These are phyloP conservation scores for Aldabrachelys gigantea DNA, from an alignment of 2,113 vertebrate genomes.

Conservation along the genomic window DNA sequence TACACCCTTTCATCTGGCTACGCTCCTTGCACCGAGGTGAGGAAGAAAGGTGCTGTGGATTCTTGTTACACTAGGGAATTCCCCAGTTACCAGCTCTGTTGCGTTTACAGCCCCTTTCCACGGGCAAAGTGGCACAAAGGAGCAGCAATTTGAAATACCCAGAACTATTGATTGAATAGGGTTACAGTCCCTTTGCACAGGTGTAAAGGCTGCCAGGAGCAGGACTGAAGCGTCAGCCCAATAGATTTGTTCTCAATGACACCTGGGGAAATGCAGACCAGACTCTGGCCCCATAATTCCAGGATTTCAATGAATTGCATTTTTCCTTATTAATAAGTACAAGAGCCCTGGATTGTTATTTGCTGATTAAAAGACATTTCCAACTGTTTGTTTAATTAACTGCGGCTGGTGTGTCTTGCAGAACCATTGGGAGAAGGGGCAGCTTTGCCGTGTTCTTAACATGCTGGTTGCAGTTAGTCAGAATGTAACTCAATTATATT, in stretches of 20 bases:
- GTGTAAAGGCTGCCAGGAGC: neutral
- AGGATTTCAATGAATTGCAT: neutral
- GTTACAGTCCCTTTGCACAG: neutral
- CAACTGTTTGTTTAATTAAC: conserved; percentile 10
- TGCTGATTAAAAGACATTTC: conserved; percentile 11
- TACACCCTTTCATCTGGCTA: neutral
- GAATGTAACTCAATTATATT: conserved; percentile 46
- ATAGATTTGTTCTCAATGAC: neutral
- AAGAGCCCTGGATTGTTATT: neutral
- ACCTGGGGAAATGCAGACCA: neutral
- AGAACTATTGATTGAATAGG: neutral
- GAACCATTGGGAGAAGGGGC: neutral
- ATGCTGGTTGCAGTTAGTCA: neutral
- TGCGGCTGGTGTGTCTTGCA: neutral
- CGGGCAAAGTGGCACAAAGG: neutral
- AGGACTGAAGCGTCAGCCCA: neutral
- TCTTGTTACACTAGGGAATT: neutral
- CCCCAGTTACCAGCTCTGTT: neutral
- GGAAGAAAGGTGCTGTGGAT: neutral
- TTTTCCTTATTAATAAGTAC: conserved; percentile 27
- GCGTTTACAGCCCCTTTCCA: neutral
- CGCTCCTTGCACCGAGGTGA: neutral
- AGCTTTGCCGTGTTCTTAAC: neutral
- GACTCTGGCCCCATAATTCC: neutral
- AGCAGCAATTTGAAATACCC: neutral